Evolutionary conservation across 1,140 invertebrate genomes (phyloP), one percentile per base, ranked within the genome.

Genomic region (Euura saliciscinereae): DNA sequence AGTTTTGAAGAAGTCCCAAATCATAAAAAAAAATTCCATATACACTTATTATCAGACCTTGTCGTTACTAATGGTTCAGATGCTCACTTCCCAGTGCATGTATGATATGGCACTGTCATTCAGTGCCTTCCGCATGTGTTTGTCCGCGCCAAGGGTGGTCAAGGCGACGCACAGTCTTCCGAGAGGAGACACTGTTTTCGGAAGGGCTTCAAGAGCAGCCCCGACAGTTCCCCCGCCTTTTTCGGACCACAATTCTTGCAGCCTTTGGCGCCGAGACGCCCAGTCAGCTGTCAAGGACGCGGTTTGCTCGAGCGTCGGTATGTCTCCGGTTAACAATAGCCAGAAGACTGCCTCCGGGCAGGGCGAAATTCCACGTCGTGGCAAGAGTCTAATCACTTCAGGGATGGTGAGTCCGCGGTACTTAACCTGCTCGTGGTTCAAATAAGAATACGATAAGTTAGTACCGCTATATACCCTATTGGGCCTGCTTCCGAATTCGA

Each of bases 301-400:
- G 0, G 80, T 79, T 71, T 84, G 83, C 46, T 82, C 80, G 6
- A 73, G 66, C 2, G 82, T 84, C 2, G 83, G 83, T 2, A 84
- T 67, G 45, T 84, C 83, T 2, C 83, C 83, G 2, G 83, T 84
- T 11, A 84, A 68, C 2, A 84, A 67, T 2, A 84, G 67, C 83
- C 83, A 84, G 46, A 84, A 84, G 0, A 84, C 74, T 4, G 82
- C 78, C 71, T 84, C 83, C 0, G 80, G 78, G 44, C 78, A 83
- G 3, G 82, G 82, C 3, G 76, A 81, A 3, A 72, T 79, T 67
- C 81, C 80, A 42, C 74, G 72, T 8, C 43, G 78, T 5, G 83
- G 81, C 45, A 84, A 66, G 3, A 83, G 74, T 4, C 73, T 66
- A 5, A 81, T 66, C 4, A 83, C 73, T 73, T 83, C 81, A 42